These are phyloP conservation scores for Hyposoter dolosus DNA, from an alignment of 2,888 invertebrate species.

Conservation along the genomic window DNA sequence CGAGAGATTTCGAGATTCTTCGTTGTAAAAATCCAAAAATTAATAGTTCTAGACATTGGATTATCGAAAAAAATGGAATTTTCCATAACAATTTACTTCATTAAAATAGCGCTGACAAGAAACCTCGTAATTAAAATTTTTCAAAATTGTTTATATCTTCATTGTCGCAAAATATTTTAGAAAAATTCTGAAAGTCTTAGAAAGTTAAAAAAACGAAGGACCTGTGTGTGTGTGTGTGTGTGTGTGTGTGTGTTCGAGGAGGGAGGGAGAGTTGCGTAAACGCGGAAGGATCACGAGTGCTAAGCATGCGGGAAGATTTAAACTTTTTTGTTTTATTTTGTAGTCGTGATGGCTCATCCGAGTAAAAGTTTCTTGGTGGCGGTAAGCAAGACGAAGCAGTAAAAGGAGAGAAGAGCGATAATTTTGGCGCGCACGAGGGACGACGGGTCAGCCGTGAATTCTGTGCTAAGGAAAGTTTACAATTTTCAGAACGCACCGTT, in stretches of 20 bases:
- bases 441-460: constrained; percentile 36
- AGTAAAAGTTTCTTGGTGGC: constrained; percentile 63
- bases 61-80: not conserved
- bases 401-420: constrained; percentile 41
- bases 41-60: not conserved
- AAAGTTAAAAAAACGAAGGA: not conserved
- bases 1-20: too few species aligned
- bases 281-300: constrained; percentile 2
- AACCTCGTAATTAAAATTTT: too few species aligned
- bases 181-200: not conserved
- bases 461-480: constrained; percentile 69
- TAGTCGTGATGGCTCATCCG: constrained; percentile 61
- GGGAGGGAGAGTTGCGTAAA: not conserved
- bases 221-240: not conserved
- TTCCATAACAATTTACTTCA: not conserved
- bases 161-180: not conserved
- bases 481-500: constrained; percentile 78
- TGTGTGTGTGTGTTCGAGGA: not conserved
- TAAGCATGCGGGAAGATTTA: constrained; percentile 7
- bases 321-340: constrained; percentile 63
- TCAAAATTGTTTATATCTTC: not conserved
- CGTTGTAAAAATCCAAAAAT: not conserved
- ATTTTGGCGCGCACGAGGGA: constrained; percentile 41
- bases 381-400: constrained; percentile 24
- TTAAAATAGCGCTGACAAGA: too few species aligned